Evolutionary conservation across 2,113 vertebrate species (phyloP).

Genomic region (Centropristis striata): DNA sequence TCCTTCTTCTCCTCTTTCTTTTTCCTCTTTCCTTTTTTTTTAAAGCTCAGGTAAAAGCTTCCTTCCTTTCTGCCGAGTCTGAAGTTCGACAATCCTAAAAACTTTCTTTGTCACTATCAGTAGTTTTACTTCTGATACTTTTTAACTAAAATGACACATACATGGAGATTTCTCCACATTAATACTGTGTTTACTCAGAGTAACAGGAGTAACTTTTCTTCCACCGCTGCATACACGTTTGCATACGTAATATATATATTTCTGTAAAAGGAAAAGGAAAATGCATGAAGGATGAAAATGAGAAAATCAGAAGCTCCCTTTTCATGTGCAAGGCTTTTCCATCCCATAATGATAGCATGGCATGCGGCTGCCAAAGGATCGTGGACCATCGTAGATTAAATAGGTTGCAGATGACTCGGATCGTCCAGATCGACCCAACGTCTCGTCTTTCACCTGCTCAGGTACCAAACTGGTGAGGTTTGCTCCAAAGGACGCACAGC

Average conservation of each 20-base stretch:
- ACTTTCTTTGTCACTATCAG: background rate
- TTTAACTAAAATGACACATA: background rate
- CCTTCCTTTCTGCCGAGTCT: background rate
- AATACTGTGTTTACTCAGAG: too few species aligned
- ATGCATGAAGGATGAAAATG: constrained; percentile 38
- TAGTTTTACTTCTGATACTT: too few species aligned
- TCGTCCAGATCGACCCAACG: background rate
- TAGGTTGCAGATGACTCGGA: constrained; percentile 1
- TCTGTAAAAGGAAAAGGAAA: constrained; percentile 38
- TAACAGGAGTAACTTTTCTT: background rate
- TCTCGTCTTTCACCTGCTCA: background rate
- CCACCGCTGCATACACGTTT: constrained; percentile 42
- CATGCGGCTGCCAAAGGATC: constrained; percentile 32
- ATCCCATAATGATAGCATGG: constrained; percentile 14
- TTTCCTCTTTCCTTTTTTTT: background rate
- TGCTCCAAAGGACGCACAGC: background rate
- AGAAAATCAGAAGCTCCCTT: constrained; percentile 56
- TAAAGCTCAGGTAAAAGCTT: background rate
- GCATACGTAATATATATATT: constrained; percentile 17
- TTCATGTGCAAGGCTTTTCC: constrained; percentile 28
- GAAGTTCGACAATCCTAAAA: background rate
- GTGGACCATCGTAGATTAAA: background rate
- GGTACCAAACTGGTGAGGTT: constrained; percentile 5
- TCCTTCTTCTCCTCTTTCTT: background rate
- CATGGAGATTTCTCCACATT: background rate